A percentile compares a stretch with the other conserved stretches of the same genome.
These are phyloP conservation scores for Oreochromis aureus DNA, from an alignment of 2,113 vertebrate species.

Conservation along the genomic window DNA sequence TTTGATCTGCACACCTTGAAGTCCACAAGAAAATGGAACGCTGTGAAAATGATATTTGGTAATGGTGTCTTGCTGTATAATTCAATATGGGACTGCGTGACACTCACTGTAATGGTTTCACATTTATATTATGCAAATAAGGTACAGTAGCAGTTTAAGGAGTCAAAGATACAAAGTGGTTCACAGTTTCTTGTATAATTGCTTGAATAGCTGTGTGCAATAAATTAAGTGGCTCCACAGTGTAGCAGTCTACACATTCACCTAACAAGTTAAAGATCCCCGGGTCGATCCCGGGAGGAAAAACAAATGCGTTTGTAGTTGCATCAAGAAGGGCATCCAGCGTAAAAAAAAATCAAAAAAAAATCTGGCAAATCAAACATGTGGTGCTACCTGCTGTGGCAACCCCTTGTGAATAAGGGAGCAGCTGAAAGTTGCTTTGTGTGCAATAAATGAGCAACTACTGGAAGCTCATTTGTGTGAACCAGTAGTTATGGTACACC, in stretches of 20 bases:
- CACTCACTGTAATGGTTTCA: not conserved
- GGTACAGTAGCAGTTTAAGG: not conserved
- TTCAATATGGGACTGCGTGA: not conserved
- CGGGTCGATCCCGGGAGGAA: not conserved
- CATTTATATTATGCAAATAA: constrained; percentile 31
- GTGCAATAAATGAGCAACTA: not conserved
- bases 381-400: not conserved
- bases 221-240: not conserved
- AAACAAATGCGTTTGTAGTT: not conserved
- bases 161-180: not conserved
- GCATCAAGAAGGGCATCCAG: not conserved
- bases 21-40: not conserved
- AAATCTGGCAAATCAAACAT: not conserved
- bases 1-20: not conserved
- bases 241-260: not conserved
- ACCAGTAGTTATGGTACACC: not conserved
- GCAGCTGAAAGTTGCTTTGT: not conserved
- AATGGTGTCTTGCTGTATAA: constrained; percentile 5
- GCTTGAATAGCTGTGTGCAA: constrained; percentile 9
- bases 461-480: constrained; percentile 4
- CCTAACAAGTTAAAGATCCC: not conserved
- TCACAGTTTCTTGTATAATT: constrained; percentile 23
- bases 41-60: not conserved
- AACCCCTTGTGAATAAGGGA: not conserved
- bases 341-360: fast-evolving